Evolutionary conservation across 2,113 vertebrate genomes (phyloP).

Genomic region (Stomatorhinus ivindoensis): DNA sequence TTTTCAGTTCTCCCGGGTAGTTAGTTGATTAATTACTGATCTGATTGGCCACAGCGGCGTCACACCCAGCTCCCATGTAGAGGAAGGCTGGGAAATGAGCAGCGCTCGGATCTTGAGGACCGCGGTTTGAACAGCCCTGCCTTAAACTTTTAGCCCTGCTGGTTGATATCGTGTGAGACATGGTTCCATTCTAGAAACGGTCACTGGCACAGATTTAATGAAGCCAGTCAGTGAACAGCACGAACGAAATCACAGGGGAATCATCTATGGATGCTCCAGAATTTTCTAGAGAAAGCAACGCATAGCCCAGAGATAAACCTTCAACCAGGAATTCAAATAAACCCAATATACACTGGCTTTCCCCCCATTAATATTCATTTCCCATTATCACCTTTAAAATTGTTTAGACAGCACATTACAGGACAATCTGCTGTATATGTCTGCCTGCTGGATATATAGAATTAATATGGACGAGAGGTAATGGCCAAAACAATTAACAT

Average conservation of each 20-base stretch:
- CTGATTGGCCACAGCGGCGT: no score
- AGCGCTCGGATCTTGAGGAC: background rate
- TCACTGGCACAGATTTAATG: background rate
- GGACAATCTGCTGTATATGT: background rate
- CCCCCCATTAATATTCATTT: constrained; percentile 11
- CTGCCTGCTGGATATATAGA: background rate
- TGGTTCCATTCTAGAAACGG: background rate
- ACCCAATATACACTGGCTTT: background rate
- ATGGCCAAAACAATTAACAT: constrained; percentile 14
- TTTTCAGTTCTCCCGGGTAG: background rate
- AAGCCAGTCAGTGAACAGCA: background rate
- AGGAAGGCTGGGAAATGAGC: background rate
- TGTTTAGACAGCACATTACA: background rate
- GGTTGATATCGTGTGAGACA: background rate
- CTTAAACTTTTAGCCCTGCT: background rate
- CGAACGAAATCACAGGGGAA: background rate
- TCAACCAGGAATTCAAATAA: constrained; percentile 4
- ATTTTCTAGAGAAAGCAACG: background rate
- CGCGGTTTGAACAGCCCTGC: background rate
- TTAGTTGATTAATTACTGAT: background rate
- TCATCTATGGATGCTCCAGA: background rate
- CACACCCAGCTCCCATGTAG: background rate
- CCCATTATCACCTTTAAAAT: background rate
- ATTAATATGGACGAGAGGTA: background rate
- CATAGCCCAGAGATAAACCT: constrained; percentile 1